Evolutionary conservation across 2,888 invertebrate genomes (phyloP), one percentile per base, ranked within the genome.

Genomic region (Epiblema foenella): DNA sequence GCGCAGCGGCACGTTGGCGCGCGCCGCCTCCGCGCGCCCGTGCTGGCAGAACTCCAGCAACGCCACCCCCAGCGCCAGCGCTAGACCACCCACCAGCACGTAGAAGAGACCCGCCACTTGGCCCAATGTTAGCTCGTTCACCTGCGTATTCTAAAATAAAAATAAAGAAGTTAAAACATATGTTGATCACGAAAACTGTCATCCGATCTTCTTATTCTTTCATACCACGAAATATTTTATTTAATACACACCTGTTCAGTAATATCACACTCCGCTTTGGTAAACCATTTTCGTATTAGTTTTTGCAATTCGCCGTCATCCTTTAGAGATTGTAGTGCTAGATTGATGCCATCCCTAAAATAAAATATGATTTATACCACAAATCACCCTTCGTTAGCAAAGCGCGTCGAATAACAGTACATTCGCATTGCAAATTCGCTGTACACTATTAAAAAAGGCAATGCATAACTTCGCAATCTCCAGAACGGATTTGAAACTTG

Each of bases 21-120:
- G 95, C 75, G 95, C 95, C 0, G 96, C 96, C 84, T 97, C 96
- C 59, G 94, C 93, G 79, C 96, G 96, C 18, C 97, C 97, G 88
- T 98, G 97, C 89, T 97, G 98, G 86, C 98, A 97, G 89, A 99
- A 99, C 92, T 99, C 99, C 57, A 98, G 91, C 69, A 99, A 94
- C 17, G 99, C 98, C 67, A 99, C 98, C 7, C 96, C 94, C 85
- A 99, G 95, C 17, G 99, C 98, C 63, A 99, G 91, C 42, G 97
- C 95, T 69, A 99, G 95, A 58, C 99, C 99, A 33, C 97, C 98
- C 81, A 99, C 97, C 76, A 99, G 94, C 83, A 99, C 98, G 94
- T 99, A 99, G 94, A 99, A 99, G 81, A 99, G 97, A 59, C 99
- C 99, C 33, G 99, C 99, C 54, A 99, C 98, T 93, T 99, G 99